A percentile compares a stretch with the other conserved stretches of the same genome.
Evolutionary conservation across 1,140 invertebrate species (phyloP).

Genomic region (Magallana gigas): DNA sequence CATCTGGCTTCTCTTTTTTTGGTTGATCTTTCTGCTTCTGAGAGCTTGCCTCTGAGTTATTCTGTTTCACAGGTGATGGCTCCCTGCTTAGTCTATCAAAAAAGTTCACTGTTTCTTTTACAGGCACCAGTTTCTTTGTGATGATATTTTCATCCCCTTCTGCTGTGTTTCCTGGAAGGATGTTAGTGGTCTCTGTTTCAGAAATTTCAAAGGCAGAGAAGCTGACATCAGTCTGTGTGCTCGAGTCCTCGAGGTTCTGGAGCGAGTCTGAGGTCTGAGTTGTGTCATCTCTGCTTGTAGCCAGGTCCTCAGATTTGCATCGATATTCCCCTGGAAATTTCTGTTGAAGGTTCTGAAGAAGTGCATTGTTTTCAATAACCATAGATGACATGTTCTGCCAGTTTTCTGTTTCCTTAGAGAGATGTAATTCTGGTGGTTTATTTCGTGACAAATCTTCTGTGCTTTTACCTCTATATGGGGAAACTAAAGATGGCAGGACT

Average conservation of each 20-base stretch:
- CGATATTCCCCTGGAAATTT: constrained; percentile 11
- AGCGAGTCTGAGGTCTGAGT: constrained; percentile 68
- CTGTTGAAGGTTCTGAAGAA: constrained; percentile 58
- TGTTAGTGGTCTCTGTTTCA: constrained; percentile 30
- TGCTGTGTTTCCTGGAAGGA: background rate
- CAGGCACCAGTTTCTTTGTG: background rate
- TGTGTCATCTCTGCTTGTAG: constrained; percentile 47
- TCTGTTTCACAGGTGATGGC: constrained; percentile 4
- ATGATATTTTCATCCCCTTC: constrained; percentile 2
- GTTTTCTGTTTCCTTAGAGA: constrained; percentile 61
- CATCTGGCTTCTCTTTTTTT: constrained; percentile 36
- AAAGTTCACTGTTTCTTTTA: background rate
- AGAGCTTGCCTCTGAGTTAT: background rate
- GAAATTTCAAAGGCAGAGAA: background rate
- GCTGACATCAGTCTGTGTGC: constrained; percentile 61
- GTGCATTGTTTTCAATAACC: constrained; percentile 63
- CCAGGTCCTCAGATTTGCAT: background rate
- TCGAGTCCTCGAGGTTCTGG: constrained; percentile 54
- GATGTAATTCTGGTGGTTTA: constrained; percentile 45
- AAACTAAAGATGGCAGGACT: constrained; percentile 54
- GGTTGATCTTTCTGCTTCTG: background rate
- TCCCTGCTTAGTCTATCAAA: constrained; percentile 30
- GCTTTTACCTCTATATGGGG: constrained; percentile 60
- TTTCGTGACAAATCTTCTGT: constrained; percentile 43
- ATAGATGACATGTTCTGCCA: constrained; percentile 66